A percentile compares a stretch with the other conserved stretches of the same genome.
phyloP scores from a whole-genome alignment of 2,113 vertebrate species.

The Silurus glanis region DNA sequence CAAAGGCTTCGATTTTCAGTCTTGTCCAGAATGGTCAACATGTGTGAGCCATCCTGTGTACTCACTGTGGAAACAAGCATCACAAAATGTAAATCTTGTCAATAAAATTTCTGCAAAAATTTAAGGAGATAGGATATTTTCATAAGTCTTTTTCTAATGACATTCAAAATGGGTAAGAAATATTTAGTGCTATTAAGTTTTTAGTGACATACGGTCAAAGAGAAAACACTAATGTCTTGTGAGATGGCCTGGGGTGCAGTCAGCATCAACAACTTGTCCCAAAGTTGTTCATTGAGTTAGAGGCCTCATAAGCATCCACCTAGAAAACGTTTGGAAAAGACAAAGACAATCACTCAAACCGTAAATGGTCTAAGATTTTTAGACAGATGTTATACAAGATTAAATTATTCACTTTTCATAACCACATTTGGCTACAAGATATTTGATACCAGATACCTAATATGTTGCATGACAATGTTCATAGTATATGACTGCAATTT shows the following conservation, averaged over 20 bases:
- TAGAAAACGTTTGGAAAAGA: no score
- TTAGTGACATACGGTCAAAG: background rate
- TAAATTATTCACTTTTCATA: background rate
- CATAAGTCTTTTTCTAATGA: background rate
- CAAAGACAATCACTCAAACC: background rate
- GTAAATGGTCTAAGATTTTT: background rate
- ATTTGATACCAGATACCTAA: no score
- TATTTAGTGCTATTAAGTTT: background rate
- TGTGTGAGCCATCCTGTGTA: constrained; percentile 70
- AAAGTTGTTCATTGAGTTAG: no score
- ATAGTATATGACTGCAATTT: no score
- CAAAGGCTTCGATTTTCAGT: constrained; percentile 70
- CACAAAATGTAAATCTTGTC: constrained; percentile 66
- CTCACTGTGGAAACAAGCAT: constrained; percentile 74
- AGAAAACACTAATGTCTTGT: no score
- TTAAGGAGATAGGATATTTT: background rate
- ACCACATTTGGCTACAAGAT: background rate
- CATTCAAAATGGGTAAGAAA: background rate
- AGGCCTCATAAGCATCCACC: background rate
- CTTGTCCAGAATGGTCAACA: constrained; percentile 71
- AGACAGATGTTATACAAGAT: background rate
- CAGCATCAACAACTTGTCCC: no score
- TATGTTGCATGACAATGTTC: no score
- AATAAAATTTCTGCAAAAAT: no score
- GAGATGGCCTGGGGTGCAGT: no score